Base-by-base conservation (phyloP, 2,888 invertebrate species). In the Thumatha senex region DNA sequence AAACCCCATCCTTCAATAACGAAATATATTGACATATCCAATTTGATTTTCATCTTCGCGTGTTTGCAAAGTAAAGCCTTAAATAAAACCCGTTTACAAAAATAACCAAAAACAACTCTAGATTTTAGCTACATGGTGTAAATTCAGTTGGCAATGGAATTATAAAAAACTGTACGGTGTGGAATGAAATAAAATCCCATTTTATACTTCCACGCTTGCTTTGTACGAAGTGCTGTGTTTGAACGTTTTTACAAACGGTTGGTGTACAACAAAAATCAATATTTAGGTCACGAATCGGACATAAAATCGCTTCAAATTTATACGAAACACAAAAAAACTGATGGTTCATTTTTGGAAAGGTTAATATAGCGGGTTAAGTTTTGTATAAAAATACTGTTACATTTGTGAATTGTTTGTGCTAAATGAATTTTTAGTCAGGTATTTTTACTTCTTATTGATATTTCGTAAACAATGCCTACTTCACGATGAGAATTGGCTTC, bases 221-320 rank as follows among this genome's bases (percentile, higher is more conserved):
- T 38, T 44, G 40, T 52, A 47, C 44, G 40, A 31, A 40, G 24
- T 49, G 51, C 18, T 41, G 41, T 40, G 33, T 49, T 46, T 7
- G 34, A 49, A 44, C 33, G 50, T 57, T 50, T 56, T 56, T 56
- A 43, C 49, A 55, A 54, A 47, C 44, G 55, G 40, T 52, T 43
- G 50, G 52, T 63, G 60, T 62, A 56, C 40, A 43, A 47, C 44
- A 31, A 58, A 63, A 67, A 70, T 72, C 66, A 64, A 72, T 71
- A 71, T 64, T 61, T 62, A 42, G 62, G 73, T 68, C 71, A 72
- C 73, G 68, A 65, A 56, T 58, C 35, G 48, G 46, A 53, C 51
- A 47, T 54, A 48, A 46, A 63, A 52, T 57, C 46, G 51, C 46
- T 67, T 67, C 53, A 58, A 58, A 67, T 56, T 45, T 56, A 51